These are phyloP conservation scores for Gadus macrocephalus DNA, from an alignment of 2,113 vertebrate species.

Conservation along the genomic window DNA sequence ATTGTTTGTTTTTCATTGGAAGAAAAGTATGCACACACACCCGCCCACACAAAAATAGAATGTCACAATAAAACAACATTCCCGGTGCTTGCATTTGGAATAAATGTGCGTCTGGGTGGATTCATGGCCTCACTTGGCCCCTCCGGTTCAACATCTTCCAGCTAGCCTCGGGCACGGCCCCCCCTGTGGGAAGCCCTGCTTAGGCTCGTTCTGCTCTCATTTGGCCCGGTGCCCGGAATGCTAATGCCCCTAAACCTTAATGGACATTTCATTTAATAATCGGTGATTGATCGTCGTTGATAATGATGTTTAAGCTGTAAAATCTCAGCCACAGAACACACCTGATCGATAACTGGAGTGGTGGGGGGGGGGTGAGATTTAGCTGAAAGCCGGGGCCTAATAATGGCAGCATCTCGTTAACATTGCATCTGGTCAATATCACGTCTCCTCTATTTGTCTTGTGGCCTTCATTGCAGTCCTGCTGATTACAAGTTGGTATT, in stretches of 20 bases:
- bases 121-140: no score
- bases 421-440: slow-evolving; percentile 52
- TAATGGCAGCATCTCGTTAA: slow-evolving; percentile 43
- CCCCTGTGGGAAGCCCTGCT: background rate
- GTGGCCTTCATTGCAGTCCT: slow-evolving; percentile 35
- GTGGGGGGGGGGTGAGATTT: background rate
- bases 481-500: no score
- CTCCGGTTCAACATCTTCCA: no score
- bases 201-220: background rate
- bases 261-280: slow-evolving; percentile 69
- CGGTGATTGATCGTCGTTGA: slow-evolving; percentile 62
- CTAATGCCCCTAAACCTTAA: slow-evolving; percentile 56
- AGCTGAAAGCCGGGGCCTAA: slow-evolving; percentile 44
- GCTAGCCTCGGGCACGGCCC: no score
- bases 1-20: no score
- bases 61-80: no score
- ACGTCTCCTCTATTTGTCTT: slow-evolving; percentile 52
- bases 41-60: no score
- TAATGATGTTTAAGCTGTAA: slow-evolving; percentile 63
- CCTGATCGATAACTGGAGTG: slow-evolving; percentile 56
- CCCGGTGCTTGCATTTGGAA: no score
- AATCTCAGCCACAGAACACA: slow-evolving; percentile 51
- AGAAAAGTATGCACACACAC: no score
- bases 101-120: no score
- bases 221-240: slow-evolving; percentile 55